Base-by-base conservation (phyloP, 1,140 invertebrate genomes). In the Drosophila yakuba region DNA sequence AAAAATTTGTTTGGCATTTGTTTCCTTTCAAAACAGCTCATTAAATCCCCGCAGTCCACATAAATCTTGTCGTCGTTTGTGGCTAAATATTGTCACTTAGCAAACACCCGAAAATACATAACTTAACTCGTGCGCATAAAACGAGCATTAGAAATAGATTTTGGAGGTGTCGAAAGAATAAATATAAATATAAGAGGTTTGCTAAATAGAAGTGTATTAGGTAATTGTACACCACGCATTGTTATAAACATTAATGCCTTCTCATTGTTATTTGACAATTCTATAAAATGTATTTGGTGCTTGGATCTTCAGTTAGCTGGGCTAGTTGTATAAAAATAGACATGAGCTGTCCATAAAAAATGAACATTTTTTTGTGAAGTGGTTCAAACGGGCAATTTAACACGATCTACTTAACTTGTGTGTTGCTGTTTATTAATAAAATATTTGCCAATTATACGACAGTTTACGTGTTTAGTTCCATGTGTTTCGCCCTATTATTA, bases 141-240 rank as follows among this genome's bases (percentile, higher is more conserved):
- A n/a, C 36, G 45, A 36, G 38, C 28, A 39, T 59, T 67, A 81
- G 62, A 81, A 76, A 78, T 73, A 81, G 74, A 47, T 44, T 43
- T 44, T 47, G 44, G 58, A 41, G 59, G 57, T 35, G 45, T 38
- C 55, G 23, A 47, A 35, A 39, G 17, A 17, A 17, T 17, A 17
- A 17, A 17, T 17, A 17, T 11, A 50, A 54, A 20, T 45, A 7
- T 28, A 28, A 5, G 28, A 0, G 3, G 2, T 20, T 20, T 4
- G 23, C 25, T 0, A 4, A 5, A 25, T 25, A 4, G 10, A 44
- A 20, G 3, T 5, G 17, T 12, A 12, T 45, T 11, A 45, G 43
- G 1, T 45, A 11, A 45, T 45, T 45, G n/a, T 11, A 11, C 14
- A 14, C 8, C 1, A 0, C 25, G 3, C 25, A 25, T 25, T 25